Percentiles rank a stretch among this genome's conserved stretches.
Conservation (phyloP, 1,140 invertebrate species). For the Sogatella furcifera region DNA sequence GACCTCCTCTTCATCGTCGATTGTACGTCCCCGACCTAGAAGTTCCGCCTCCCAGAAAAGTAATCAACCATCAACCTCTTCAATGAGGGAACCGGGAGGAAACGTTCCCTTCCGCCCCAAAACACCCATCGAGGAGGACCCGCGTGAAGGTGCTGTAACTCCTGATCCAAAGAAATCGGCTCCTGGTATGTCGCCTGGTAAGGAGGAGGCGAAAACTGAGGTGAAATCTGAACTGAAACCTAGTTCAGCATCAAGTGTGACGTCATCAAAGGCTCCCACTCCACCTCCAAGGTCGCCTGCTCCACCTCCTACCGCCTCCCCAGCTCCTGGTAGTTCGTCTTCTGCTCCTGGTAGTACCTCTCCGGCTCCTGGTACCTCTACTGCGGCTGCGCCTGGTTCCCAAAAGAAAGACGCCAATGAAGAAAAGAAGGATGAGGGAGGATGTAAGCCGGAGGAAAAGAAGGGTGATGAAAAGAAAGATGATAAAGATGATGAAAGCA, state of each 20-base stretch:
- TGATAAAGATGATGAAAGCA: slow-evolving; percentile 9
- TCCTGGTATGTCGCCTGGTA: neutral
- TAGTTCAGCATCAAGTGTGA: neutral
- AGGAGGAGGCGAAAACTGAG: neutral
- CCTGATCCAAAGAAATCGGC: neutral
- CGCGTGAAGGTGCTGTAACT: slow-evolving; percentile 29
- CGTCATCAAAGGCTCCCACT: neutral
- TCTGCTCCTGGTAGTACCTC: neutral
- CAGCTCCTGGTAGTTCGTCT: slow-evolving; percentile 6
- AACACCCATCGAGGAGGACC: slow-evolving; percentile 38
- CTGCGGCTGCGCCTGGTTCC: neutral
- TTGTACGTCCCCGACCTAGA: slow-evolving; percentile 19
- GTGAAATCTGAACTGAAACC: slow-evolving; percentile 3
- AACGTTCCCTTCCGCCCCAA: slow-evolving; percentile 32
- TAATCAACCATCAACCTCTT: slow-evolving; percentile 27
- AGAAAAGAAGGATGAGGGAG: slow-evolving; percentile 5
- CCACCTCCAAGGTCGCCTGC: neutral
- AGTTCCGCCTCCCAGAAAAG: slow-evolving; percentile 10
- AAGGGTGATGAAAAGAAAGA: slow-evolving; percentile 6
- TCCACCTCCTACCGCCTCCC: neutral
- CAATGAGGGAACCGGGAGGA: slow-evolving; percentile 22
- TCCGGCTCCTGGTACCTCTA: neutral
- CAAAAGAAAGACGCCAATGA: slow-evolving; percentile 1
- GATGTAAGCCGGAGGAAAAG: slow-evolving; percentile 3
- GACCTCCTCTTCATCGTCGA: slow-evolving; percentile 17